Conservation (phyloP, 2,888 invertebrate genomes). For the Palloptera scutellata region DNA sequence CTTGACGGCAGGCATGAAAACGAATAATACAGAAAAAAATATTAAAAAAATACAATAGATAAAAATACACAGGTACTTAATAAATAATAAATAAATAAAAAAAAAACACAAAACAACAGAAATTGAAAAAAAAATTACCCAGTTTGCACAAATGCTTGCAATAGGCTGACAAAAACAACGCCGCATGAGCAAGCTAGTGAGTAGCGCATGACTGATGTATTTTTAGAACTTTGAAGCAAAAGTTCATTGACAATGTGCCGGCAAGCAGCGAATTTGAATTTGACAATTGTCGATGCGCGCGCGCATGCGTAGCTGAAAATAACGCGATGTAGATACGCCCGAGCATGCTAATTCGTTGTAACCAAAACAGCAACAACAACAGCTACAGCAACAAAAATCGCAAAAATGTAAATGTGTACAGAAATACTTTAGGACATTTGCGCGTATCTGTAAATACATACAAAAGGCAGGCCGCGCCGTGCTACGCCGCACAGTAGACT, state of each 20-base stretch:
- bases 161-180: too few species aligned
- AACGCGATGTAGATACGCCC: slow-evolving; percentile 16
- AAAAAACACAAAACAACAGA: background rate
- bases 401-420: too few species aligned
- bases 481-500: too few species aligned
- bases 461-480: too few species aligned
- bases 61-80: background rate
- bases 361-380: background rate
- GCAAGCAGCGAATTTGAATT: slow-evolving; percentile 20
- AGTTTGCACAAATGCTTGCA: too few species aligned
- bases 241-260: slow-evolving; percentile 22
- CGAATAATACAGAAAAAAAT: background rate
- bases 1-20: background rate
- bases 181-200: too few species aligned
- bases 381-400: background rate
- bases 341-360: slow-evolving; percentile 19
- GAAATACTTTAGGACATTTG: too few species aligned
- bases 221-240: background rate
- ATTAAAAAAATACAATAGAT: background rate
- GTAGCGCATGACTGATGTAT: too few species aligned
- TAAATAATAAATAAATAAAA: background rate
- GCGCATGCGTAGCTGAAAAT: slow-evolving; percentile 29
- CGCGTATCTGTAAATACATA: too few species aligned
- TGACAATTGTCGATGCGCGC: slow-evolving; percentile 5
- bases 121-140: too few species aligned